phyloP scores from a whole-genome alignment of 2,113 vertebrate species.

The Xenopus borealis region DNA sequence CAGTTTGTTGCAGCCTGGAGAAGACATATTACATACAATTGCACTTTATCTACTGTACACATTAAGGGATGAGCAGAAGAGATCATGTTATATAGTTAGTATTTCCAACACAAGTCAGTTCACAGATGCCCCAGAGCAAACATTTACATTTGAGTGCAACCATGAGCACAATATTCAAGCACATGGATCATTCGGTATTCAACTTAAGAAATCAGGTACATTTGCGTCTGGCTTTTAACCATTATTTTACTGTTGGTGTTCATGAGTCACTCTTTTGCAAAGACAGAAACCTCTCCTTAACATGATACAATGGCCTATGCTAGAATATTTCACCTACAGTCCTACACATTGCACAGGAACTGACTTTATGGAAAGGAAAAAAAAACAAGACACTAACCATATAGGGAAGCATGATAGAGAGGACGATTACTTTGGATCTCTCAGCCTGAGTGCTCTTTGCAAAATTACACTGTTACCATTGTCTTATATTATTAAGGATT shows the following conservation, averaged over 20 bases:
- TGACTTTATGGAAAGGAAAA: no score
- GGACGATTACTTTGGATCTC: no score
- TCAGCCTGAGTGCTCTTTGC: no score
- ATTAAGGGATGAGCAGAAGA: slow-evolving; percentile 52
- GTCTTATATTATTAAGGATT: no score
- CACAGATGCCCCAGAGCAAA: slow-evolving; percentile 70
- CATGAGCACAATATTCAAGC: slow-evolving; percentile 40
- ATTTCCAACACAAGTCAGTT: slow-evolving; percentile 51
- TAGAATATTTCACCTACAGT: no score
- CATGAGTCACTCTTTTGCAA: no score
- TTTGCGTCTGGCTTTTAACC: not conserved
- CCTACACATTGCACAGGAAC: no score
- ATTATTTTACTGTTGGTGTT: not conserved
- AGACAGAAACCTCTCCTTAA: no score
- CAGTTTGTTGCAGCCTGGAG: slow-evolving; percentile 87
- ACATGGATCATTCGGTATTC: not conserved
- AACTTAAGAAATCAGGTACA: not conserved
- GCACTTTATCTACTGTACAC: slow-evolving; percentile 60
- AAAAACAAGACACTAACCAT: no score
- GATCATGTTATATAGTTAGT: not conserved
- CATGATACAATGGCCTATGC: no score
- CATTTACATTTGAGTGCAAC: slow-evolving; percentile 67
- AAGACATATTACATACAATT: slow-evolving; percentile 71
- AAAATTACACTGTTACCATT: no score
- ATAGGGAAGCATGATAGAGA: no score